phyloP scores from a whole-genome alignment of 2,888 invertebrate genomes.

The Koerneria pararmatus region DNA sequence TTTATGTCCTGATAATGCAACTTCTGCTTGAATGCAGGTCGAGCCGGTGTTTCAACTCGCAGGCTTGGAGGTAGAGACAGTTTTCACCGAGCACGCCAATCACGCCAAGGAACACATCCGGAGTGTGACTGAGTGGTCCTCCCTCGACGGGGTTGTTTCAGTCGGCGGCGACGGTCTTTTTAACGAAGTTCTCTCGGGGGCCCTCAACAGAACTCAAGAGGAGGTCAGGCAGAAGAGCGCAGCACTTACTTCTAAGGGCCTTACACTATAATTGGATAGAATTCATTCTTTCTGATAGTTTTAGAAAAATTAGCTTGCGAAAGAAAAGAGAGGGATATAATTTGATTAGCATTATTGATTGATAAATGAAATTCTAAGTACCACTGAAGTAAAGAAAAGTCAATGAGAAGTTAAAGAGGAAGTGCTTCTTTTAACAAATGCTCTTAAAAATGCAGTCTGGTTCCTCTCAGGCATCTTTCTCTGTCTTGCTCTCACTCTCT shows the following conservation, averaged over 20 bases:
- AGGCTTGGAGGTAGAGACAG: slow-evolving; percentile 65
- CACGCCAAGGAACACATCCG: slow-evolving; percentile 71
- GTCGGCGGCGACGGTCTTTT: slow-evolving; percentile 85
- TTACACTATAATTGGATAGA: not conserved
- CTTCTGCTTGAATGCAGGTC: slow-evolving; percentile 37
- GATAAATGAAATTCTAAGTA: too few species aligned
- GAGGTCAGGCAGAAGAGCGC: slow-evolving; percentile 2
- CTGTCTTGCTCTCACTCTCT: not conserved
- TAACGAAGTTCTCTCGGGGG: slow-evolving; percentile 73
- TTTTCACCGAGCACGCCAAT: slow-evolving; percentile 73
- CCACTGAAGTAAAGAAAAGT: too few species aligned
- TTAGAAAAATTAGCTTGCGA: not conserved
- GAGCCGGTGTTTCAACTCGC: slow-evolving; percentile 64
- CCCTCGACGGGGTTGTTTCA: slow-evolving; percentile 65
- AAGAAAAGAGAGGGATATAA: not conserved
- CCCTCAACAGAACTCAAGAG: slow-evolving; percentile 54
- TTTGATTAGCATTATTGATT: too few species aligned
- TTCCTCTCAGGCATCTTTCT: not conserved
- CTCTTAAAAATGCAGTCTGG: not conserved
- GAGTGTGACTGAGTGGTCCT: slow-evolving; percentile 32
- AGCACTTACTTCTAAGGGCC: not conserved
- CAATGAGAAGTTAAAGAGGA: too few species aligned
- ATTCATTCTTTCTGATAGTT: not conserved
- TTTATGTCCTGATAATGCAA: not conserved
- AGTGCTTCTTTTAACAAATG: too few species aligned